A percentile compares a stretch with the other conserved stretches of the same genome.
Evolutionary conservation across 2,888 invertebrate species (phyloP).

Genomic region (Cosmia trapezina): DNA sequence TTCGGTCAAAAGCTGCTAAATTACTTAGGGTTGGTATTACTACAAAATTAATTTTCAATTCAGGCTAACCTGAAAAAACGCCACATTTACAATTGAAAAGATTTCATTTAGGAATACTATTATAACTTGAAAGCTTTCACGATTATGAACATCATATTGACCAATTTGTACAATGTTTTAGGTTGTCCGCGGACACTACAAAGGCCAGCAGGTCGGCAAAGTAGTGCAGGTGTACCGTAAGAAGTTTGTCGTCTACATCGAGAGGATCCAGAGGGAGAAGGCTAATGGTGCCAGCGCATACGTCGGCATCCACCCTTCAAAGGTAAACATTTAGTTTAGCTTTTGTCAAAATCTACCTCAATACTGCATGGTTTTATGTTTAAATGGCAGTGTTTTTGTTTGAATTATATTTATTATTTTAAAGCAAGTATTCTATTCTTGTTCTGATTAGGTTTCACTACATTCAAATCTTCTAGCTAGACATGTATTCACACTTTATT

Average conservation of each 20-base stretch:
- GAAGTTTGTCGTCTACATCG: slow-evolving; percentile 99
- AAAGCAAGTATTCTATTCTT: not conserved
- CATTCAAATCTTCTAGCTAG: not conserved
- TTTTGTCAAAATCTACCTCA: not conserved
- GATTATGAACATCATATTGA: slow-evolving; percentile 6
- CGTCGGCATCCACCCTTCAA: slow-evolving; percentile 99
- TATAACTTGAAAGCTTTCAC: not conserved
- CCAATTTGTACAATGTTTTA: slow-evolving; percentile 77
- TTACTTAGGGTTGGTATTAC: slow-evolving; percentile 52
- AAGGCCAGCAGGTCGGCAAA: slow-evolving; percentile 99
- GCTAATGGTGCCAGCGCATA: slow-evolving; percentile 99
- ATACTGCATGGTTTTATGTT: not conserved
- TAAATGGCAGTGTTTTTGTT: not conserved
- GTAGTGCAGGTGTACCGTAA: slow-evolving; percentile 99
- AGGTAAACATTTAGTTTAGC: slow-evolving; percentile 89
- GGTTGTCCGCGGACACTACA: slow-evolving; percentile 99
- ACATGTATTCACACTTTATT: not conserved
- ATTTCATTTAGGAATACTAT: not conserved
- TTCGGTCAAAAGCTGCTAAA: slow-evolving; percentile 18
- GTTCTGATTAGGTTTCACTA: too few species aligned
- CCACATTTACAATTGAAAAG: not conserved
- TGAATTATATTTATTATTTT: not conserved
- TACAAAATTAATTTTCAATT: not conserved
- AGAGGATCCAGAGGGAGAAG: slow-evolving; percentile 99
- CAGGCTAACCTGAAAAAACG: not conserved